Evolutionary conservation across 2,797 vertebrate genomes (phyloP).

Genomic region (Cuniculus paca): DNA sequence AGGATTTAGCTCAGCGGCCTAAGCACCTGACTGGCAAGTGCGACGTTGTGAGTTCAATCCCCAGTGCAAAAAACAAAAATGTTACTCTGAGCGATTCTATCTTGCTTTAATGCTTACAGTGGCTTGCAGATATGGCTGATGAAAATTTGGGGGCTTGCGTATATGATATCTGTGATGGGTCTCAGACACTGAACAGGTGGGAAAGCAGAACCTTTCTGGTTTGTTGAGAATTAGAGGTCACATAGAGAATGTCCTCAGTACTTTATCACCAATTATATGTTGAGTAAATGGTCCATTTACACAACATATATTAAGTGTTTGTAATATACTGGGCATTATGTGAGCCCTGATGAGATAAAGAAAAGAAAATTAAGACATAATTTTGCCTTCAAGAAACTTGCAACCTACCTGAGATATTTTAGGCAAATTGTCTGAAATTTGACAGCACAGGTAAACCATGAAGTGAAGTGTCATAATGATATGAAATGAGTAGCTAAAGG

Average conservation of each 20-base stretch:
- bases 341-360: neutral
- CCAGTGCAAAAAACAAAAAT: too few relatives aligned
- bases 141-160: neutral
- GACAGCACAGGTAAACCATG: neutral
- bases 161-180: conserved; percentile 23
- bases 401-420: conserved; percentile 12
- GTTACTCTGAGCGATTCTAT: conserved; percentile 54
- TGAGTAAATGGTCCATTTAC: conserved; percentile 8
- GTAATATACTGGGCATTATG: neutral
- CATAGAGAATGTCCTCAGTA: conserved; percentile 3
- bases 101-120: conserved; percentile 59
- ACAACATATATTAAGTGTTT: conserved; percentile 29
- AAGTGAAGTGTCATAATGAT: neutral
- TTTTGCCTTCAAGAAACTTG: conserved; percentile 54
- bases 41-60: too few relatives aligned
- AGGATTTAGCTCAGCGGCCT: too few relatives aligned
- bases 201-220: conserved; percentile 28
- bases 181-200: conserved; percentile 11
- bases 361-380: conserved; percentile 5
- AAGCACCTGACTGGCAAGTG: too few relatives aligned
- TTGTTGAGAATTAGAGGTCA: conserved; percentile 45
- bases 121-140: conserved; percentile 30
- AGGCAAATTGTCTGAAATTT: conserved; percentile 34
- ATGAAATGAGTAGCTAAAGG: neutral
- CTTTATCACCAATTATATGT: conserved; percentile 31